Conservation (phyloP, 2,113 vertebrate species). For the Ammospiza nelsoni region DNA sequence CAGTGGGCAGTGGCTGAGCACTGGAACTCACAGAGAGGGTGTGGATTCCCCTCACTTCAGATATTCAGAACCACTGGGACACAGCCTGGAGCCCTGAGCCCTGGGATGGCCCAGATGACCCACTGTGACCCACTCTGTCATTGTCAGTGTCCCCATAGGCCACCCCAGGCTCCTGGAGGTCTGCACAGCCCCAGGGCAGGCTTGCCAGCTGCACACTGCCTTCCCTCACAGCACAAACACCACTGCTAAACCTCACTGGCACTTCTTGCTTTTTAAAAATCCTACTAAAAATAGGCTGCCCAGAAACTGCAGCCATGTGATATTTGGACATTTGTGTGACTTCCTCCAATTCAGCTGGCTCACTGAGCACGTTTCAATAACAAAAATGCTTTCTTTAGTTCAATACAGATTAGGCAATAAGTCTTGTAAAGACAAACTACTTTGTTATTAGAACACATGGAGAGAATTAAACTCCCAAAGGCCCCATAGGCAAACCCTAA, state of each 20-base stretch:
- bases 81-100: not conserved
- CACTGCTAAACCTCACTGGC: not conserved
- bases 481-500: not conserved
- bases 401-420: not conserved
- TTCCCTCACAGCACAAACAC: not conserved
- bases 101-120: not conserved
- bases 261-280: not conserved
- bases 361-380: not conserved
- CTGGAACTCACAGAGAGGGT: not conserved
- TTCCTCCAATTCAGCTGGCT: slow-evolving; percentile 28
- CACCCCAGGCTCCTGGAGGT: not conserved
- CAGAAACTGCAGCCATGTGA: not conserved
- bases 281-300: not conserved
- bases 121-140: not conserved
- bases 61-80: no score
- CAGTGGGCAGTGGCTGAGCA: not conserved
- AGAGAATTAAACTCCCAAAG: not conserved
- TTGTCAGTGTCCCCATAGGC: rapidly evolving
- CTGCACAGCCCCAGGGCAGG: not conserved
- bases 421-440: not conserved
- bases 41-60: not conserved
- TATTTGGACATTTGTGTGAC: not conserved
- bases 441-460: not conserved
- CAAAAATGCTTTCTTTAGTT: not conserved
- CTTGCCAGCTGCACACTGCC: not conserved